phyloP scores from a whole-genome alignment of 37 sponge, comb jelly and placozoan genomes.

The Theonella swinhoei region DNA sequence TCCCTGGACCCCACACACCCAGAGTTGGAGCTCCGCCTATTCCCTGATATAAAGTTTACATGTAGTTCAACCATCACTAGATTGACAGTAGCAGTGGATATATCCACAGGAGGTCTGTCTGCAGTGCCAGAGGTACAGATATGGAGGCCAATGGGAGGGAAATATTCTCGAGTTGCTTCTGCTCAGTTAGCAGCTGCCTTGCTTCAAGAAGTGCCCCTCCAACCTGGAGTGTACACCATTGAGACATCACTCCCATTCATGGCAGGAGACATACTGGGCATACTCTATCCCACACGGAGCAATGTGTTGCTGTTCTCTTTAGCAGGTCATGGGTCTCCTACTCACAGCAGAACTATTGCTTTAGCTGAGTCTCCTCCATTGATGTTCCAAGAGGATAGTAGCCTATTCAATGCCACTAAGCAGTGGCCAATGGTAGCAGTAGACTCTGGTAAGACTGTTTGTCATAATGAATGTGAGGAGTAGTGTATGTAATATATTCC shows the following conservation, averaged over 20 bases:
- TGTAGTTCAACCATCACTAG: slow-evolving; percentile 3
- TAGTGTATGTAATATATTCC: too few species aligned
- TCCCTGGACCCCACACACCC: neutral
- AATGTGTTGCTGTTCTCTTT: neutral
- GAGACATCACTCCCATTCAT: neutral
- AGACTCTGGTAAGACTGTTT: neutral
- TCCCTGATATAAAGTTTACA: slow-evolving; percentile 8
- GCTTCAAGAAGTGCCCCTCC: neutral
- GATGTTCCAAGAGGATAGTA: neutral
- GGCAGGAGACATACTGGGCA: neutral
- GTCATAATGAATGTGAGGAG: too few species aligned
- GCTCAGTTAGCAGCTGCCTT: neutral
- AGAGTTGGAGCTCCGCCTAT: neutral
- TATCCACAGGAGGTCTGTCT: neutral
- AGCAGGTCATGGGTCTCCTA: neutral
- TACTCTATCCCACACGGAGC: neutral
- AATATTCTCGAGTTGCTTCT: neutral
- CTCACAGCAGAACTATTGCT: neutral
- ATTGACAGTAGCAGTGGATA: neutral
- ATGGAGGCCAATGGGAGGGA: slow-evolving; percentile 12
- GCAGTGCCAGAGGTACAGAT: neutral
- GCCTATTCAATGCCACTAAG: neutral
- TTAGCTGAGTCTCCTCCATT: neutral
- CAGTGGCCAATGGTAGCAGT: neutral
- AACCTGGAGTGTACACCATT: neutral